Evolutionary conservation across 2,113 vertebrate species (phyloP).

Genomic region (Odocoileus hemionus): DNA sequence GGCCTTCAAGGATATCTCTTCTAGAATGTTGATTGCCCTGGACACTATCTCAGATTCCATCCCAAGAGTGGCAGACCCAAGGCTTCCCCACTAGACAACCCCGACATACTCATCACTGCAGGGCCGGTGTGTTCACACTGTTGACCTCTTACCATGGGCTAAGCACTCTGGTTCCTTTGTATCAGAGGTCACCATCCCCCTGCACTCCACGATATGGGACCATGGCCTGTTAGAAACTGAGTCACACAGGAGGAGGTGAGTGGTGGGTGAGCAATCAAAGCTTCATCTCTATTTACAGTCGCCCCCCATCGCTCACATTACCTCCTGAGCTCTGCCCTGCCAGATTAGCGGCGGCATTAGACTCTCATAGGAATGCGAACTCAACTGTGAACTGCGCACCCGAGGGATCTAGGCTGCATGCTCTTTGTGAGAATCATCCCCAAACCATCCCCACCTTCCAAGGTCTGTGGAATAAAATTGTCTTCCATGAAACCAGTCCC

Average conservation of each 20-base stretch:
- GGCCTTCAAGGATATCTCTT: not conserved
- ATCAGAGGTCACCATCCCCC: not conserved
- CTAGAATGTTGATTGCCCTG: not conserved
- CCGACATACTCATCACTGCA: not conserved
- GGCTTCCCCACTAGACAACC: not conserved
- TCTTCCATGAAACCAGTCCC: not conserved
- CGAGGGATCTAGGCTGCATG: fast-evolving
- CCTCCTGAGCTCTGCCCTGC: not conserved
- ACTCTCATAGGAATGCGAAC: not conserved
- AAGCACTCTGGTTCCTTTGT: not conserved
- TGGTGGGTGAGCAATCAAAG: not conserved
- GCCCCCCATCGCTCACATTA: not conserved
- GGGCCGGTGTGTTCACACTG: not conserved
- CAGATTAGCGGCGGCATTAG: not conserved
- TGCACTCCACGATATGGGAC: not conserved
- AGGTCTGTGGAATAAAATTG: not conserved
- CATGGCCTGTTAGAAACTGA: not conserved
- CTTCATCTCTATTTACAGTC: not conserved
- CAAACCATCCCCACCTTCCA: not conserved
- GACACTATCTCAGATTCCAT: not conserved
- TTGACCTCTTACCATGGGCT: not conserved
- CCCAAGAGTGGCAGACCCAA: not conserved
- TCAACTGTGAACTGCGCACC: not conserved
- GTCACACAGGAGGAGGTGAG: not conserved
- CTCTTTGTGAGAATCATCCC: not conserved